Evolutionary conservation across 2,888 invertebrate genomes (phyloP).

Genomic region (Protonemura montana): DNA sequence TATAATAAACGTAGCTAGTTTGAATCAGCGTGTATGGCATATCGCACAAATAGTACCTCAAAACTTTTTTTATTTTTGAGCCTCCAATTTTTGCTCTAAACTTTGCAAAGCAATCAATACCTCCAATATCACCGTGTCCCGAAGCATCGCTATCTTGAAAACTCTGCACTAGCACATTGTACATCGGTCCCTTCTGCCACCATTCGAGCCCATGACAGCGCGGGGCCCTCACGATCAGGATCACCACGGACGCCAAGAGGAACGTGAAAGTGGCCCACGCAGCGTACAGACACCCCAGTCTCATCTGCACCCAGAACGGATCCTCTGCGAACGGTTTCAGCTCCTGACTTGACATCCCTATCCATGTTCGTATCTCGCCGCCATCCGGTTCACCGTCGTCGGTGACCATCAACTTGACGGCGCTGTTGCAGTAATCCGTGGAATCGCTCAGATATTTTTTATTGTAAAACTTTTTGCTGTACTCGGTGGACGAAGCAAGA

Average conservation of each 20-base stretch:
- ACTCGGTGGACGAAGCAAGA: neutral
- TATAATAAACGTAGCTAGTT: too few relatives aligned
- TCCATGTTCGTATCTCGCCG: constrained; percentile 8
- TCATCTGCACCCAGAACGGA: constrained; percentile 42
- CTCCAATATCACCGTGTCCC: constrained; percentile 25
- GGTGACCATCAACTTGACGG: constrained; percentile 29
- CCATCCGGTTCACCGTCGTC: neutral
- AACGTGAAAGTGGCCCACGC: constrained; percentile 30
- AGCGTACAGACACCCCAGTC: neutral
- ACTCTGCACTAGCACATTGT: constrained; percentile 2
- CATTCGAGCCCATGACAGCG: constrained; percentile 32
- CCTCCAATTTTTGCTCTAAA: too few relatives aligned
- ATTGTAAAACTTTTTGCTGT: constrained; percentile 16
- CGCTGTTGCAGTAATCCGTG: constrained; percentile 25
- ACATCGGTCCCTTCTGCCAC: constrained; percentile 43
- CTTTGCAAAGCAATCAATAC: too few relatives aligned
- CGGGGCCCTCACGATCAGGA: constrained; percentile 34
- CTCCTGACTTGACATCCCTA: constrained; percentile 22
- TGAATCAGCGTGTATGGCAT: too few relatives aligned
- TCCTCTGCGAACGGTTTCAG: constrained; percentile 23
- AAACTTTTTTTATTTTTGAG: too few relatives aligned
- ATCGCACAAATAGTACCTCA: too few relatives aligned
- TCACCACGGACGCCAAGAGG: neutral
- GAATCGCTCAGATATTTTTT: neutral
- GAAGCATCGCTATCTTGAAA: constrained; percentile 16